Conservation (phyloP, 2,113 vertebrate species). For the Sander lucioperca region DNA sequence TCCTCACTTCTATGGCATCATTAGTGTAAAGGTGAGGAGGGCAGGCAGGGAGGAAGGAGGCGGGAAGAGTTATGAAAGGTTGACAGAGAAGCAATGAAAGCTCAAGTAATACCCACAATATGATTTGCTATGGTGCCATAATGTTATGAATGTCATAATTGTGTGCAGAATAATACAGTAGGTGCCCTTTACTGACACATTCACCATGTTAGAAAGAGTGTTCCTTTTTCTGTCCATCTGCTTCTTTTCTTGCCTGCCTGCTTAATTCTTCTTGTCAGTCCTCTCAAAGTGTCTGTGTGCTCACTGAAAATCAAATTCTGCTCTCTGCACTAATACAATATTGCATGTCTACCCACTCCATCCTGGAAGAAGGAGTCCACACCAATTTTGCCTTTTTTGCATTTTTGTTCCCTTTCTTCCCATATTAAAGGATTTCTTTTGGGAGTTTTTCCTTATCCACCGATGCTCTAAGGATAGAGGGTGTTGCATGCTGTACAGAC, state of each 20-base stretch:
- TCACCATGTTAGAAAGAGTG: not conserved
- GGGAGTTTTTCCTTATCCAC: not conserved
- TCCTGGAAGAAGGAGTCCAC: not conserved
- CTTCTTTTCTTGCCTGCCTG: not conserved
- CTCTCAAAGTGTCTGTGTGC: not conserved
- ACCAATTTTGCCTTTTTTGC: not conserved
- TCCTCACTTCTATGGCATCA: constrained; percentile 80
- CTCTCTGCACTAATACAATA: constrained; percentile 21
- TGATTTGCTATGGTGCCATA: constrained; percentile 9
- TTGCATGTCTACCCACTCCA: constrained; percentile 4
- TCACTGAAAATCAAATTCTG: constrained; percentile 37
- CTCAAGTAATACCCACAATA: not conserved
- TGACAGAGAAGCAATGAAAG: constrained; percentile 17
- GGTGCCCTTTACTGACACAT: not conserved
- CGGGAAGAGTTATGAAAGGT: constrained; percentile 22
- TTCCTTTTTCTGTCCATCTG: not conserved
- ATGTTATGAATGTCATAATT: not conserved
- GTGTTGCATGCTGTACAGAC: not conserved
- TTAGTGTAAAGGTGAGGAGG: constrained; percentile 42
- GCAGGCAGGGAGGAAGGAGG: constrained; percentile 9
- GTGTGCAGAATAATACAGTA: constrained; percentile 10
- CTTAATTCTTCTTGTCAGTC: not conserved
- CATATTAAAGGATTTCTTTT: not conserved
- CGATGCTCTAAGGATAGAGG: not conserved
- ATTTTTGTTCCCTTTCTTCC: not conserved